Base-by-base conservation (phyloP, 2,113 vertebrate species). In the Poeciliopsis turrubarensis region DNA sequence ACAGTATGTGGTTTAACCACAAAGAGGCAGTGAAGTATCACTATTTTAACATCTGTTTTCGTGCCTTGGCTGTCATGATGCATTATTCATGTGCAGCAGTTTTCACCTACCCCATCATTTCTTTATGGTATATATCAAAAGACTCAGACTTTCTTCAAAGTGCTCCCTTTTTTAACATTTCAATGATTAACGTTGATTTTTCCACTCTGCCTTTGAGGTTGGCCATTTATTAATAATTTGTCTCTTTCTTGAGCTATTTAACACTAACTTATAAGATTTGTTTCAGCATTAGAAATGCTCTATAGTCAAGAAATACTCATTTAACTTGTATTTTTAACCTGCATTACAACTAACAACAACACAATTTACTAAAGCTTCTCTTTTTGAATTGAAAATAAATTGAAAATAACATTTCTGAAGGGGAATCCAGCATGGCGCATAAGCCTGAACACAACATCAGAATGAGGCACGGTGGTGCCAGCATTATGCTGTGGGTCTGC, bases 11-110 rank as follows among this genome's bases (percentile, higher is more conserved):
- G 32, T 44, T 17, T 67, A 27, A 75, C 76, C 86, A 78, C 86
- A 78, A 54, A 70, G 85, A 32, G 85, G 85, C 82, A 80, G 83
- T 78, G 77, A 76, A 85, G 82, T 44, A 60, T 27, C 76, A 60
- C 62, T 27, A 31, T 73, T 27, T 22, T 31, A 19, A 70, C 5
- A 47, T 73, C 64, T 27, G 25, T 14, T 0, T 19, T 63, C n/a
- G 60, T 67, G 60, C 65, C 7, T 79, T 81, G 9, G 68, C 0
- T 0, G 2, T 5, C 12, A 75, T 39, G 61, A 47, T 14, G 69
- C 19, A 62, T 14, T 10, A 34, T 17, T 11, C 19, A 8, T 7
- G 65, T 15, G 34, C n/a, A 25, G 22, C 51, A 57, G 51, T n/a
- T 57, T 57, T 54, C 7, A 54, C 2, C 51, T 22, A 25, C 22